Percentiles rank a stretch among this genome's conserved stretches.
Evolutionary conservation across 2,888 invertebrate genomes (phyloP).

Genomic region (Acleris holmiana): DNA sequence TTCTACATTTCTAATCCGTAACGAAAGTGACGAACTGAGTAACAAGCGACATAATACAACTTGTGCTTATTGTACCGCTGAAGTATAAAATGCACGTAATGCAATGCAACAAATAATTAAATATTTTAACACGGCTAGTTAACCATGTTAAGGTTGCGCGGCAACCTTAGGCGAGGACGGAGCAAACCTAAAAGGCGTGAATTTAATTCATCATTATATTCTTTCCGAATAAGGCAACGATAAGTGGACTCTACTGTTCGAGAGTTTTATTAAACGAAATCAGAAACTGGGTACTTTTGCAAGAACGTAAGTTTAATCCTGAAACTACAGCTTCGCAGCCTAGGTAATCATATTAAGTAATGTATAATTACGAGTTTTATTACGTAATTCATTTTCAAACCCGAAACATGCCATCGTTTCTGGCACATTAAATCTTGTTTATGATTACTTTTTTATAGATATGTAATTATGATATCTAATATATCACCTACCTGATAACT

Average conservation of each 20-base stretch:
- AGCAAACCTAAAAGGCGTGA: conserved; percentile 3
- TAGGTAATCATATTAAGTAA: too few species aligned
- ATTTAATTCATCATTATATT: conserved; percentile 26
- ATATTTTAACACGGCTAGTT: conserved; percentile 34
- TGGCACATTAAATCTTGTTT: not conserved
- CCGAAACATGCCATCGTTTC: not conserved
- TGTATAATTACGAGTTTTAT: too few species aligned
- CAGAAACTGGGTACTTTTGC: not conserved
- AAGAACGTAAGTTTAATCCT: not conserved
- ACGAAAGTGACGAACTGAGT: too few species aligned
- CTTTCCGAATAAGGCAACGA: conserved; percentile 10
- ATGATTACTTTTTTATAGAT: conserved; percentile 12
- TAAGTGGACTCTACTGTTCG: not conserved
- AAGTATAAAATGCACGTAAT: not conserved
- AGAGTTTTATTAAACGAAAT: not conserved
- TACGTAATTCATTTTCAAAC: not conserved
- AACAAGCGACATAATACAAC: not conserved
- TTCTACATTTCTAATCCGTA: too few species aligned
- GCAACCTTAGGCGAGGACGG: conserved; percentile 31
- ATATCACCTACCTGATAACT: conserved; percentile 8
- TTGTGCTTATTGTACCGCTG: not conserved
- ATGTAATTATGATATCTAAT: conserved; percentile 14
- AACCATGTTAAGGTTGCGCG: conserved; percentile 32
- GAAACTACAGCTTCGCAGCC: too few species aligned
- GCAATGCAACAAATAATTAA: conserved; percentile 32